Evolutionary conservation across 2,797 vertebrate species (phyloP).

Genomic region (Paedocypris micromegethes): DNA sequence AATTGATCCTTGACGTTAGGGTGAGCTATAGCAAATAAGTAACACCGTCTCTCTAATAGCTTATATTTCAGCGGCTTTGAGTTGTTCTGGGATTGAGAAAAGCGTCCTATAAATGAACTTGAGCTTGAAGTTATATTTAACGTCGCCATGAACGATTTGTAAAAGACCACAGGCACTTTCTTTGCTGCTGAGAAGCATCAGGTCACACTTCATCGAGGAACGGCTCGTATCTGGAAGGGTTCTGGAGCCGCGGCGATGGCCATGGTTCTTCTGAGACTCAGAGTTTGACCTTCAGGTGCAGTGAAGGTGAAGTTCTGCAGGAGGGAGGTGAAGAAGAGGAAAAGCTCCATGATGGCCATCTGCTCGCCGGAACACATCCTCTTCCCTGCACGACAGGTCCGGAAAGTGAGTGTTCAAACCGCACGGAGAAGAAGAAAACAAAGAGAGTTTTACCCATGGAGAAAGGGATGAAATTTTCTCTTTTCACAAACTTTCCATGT

Average conservation of each 20-base stretch:
- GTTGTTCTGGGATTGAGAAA: no score
- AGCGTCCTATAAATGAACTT: no score
- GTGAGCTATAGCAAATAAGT: no score
- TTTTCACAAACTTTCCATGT: conserved; percentile 46
- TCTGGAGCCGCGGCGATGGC: conserved; percentile 60
- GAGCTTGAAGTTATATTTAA: no score
- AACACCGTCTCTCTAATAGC: no score
- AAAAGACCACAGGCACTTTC: not conserved
- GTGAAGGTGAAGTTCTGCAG: conserved; percentile 45
- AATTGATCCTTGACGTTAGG: no score
- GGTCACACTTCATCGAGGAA: conserved; percentile 47
- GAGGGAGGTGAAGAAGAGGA: conserved; percentile 44
- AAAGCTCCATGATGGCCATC: conserved; percentile 51
- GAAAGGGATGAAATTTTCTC: conserved; percentile 48
- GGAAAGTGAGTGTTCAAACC: not conserved
- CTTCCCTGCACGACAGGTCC: conserved; percentile 52
- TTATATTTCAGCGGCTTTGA: no score
- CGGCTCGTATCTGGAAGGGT: conserved; percentile 55
- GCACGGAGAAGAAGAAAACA: no score
- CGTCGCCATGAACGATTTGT: no score
- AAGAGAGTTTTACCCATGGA: conserved; percentile 36
- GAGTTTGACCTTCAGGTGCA: conserved; percentile 26
- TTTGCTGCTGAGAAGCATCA: not conserved
- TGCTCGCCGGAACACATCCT: conserved; percentile 60
- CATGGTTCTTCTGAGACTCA: conserved; percentile 49